Evolutionary conservation across 2,888 invertebrate genomes (phyloP), one percentile per base, ranked within the genome.

Genomic region (Blastobasis lacticolella): DNA sequence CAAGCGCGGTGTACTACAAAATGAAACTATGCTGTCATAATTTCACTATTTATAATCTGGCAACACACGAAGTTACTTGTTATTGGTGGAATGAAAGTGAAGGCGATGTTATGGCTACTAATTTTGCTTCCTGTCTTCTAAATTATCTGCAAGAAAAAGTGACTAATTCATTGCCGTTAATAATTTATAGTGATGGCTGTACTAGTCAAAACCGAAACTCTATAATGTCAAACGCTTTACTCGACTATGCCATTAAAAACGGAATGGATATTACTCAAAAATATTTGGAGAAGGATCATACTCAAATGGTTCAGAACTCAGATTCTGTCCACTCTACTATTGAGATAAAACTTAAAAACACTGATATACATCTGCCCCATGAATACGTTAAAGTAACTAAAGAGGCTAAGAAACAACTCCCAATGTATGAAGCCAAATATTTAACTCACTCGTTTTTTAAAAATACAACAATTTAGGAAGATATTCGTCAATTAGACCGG

Each of bases 311-410:
- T n/a, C n/a, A n/a, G n/a, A 61, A 62, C 46, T 60, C 56, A 10
- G 76, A 78, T 54, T 70, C 67, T 1, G 66, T 74, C 6, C 75
- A 78, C 56, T 61, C 63, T 49, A 55, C 56, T 4, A 69, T 77
- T 45, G 77, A 77, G 58, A 63, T 62, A 48, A 68, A 63, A 49
- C 45, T 71, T 40, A 68, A 67, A 60, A 43, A 45, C 43, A 55
- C 56, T 55, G 54, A 60, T 57, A 59, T 59, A 49, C 56, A 46
- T 53, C 46, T 56, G 46, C 59, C 58, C 50, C 51, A 55, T 49
- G 54, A 59, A 55, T 60, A 60, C 53, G 43, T 54, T 50, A 48
- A 49, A 7, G 49, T 57, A 49, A 55, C 43, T 49, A 62, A 57
- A 50, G 52, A 4, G n/a, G 62, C 59, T 55, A 57, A 56, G 51